phyloP scores from a whole-genome alignment of 1,140 invertebrate genomes.

The Thrips palmi region DNA sequence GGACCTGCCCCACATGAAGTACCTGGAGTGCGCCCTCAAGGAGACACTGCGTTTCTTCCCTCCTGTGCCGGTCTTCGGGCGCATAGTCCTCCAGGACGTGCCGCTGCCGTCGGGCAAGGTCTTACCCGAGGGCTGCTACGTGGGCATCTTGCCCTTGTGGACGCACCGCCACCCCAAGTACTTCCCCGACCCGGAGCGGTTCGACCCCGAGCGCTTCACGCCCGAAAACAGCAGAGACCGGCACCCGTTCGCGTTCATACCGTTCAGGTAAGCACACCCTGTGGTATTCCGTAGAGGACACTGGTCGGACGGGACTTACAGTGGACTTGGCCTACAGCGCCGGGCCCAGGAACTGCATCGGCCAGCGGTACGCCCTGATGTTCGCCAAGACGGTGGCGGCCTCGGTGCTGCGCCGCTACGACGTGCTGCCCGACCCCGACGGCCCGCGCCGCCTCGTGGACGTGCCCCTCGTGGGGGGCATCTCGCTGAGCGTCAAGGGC shows the following conservation, averaged over 20 bases:
- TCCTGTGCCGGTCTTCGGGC: not conserved
- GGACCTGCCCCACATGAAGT: too few relatives aligned
- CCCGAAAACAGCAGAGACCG: slow-evolving; percentile 27
- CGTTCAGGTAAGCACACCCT: slow-evolving; percentile 40
- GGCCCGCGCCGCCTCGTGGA: too few relatives aligned
- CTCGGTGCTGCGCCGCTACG: slow-evolving; percentile 27
- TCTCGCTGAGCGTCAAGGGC: too few relatives aligned
- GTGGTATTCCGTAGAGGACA: too few relatives aligned
- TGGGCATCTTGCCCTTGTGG: slow-evolving; percentile 27
- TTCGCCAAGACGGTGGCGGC: slow-evolving; percentile 34
- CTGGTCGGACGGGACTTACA: too few relatives aligned
- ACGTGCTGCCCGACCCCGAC: too few relatives aligned
- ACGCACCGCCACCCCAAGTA: slow-evolving; percentile 32
- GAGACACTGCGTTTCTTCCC: too few relatives aligned
- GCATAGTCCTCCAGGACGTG: slow-evolving; percentile 1
- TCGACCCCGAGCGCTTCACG: slow-evolving; percentile 50
- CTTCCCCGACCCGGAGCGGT: slow-evolving; percentile 38
- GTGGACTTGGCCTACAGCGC: too few relatives aligned
- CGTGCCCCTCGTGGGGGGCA: too few relatives aligned
- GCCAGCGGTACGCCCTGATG: slow-evolving; percentile 23
- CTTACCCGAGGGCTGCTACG: too few relatives aligned
- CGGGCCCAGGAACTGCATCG: slow-evolving; percentile 46
- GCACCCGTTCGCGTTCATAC: slow-evolving; percentile 33
- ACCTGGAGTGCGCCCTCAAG: too few relatives aligned
- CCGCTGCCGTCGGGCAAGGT: slow-evolving; percentile 1